Percentiles rank a stretch among this genome's conserved stretches.
Evolutionary conservation across 2,888 invertebrate genomes (phyloP).

Genomic region (Tyria jacobaeae): DNA sequence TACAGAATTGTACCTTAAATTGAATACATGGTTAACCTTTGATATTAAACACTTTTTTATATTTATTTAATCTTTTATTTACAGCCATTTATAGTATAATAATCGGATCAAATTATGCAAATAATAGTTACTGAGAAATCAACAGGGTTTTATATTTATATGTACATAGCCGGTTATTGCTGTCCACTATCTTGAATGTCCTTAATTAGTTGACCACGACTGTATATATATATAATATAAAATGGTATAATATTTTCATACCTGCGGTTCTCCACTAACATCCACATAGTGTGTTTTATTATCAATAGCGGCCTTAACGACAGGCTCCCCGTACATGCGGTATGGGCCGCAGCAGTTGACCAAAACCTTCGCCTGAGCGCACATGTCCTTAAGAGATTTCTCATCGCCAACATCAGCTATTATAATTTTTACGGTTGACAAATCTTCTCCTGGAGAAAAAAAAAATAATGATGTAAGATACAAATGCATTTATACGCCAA

Average conservation of each 20-base stretch:
- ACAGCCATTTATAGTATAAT: too few relatives aligned
- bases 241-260: constrained; percentile 52
- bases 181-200: too few relatives aligned
- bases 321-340: constrained; percentile 94
- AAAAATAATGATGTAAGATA: not conserved
- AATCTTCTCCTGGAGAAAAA: constrained; percentile 83
- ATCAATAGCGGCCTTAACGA: constrained; percentile 95
- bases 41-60: too few relatives aligned
- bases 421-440: constrained; percentile 89
- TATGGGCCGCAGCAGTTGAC: constrained; percentile 98
- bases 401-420: constrained; percentile 92
- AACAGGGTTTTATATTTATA: too few relatives aligned
- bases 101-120: too few relatives aligned
- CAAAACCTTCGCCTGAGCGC: constrained; percentile 91
- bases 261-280: constrained; percentile 96
- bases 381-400: constrained; percentile 93
- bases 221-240: too few relatives aligned
- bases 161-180: too few relatives aligned
- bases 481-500: not conserved
- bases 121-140: too few relatives aligned
- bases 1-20: too few relatives aligned
- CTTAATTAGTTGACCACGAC: too few relatives aligned
- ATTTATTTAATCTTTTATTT: too few relatives aligned
- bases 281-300: constrained; percentile 95
- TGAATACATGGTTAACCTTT: too few relatives aligned